Percentiles rank a stretch among this genome's conserved stretches.
phyloP scores from a whole-genome alignment of 2,113 vertebrate genomes.

The Apeltes quadracus region DNA sequence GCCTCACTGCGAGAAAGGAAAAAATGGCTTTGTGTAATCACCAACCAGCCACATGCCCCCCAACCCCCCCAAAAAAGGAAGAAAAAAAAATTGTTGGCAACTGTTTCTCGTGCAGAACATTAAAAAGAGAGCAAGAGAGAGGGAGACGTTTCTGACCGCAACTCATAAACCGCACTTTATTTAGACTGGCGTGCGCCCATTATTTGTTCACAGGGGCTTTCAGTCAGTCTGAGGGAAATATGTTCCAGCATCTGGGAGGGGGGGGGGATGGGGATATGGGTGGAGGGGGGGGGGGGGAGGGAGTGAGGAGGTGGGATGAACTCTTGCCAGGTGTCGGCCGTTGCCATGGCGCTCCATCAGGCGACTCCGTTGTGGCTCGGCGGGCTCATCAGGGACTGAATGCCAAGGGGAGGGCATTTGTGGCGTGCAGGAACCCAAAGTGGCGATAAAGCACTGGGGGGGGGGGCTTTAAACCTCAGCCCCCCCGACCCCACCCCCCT shows the following conservation, averaged over 20 bases:
- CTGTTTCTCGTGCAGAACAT: conserved; percentile 86
- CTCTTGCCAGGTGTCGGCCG: conserved; percentile 89
- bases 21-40: conserved; percentile 93
- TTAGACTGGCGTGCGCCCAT: conserved; percentile 93
- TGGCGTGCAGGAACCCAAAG: conserved; percentile 59
- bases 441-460: conserved; percentile 67
- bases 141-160: conserved; percentile 95
- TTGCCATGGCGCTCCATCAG: conserved; percentile 97
- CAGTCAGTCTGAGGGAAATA: conserved; percentile 95
- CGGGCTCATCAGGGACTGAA: conserved; percentile 86
- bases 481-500: not conserved
- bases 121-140: conserved; percentile 83
- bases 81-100: conserved; percentile 88
- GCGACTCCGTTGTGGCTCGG: conserved; percentile 88
- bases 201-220: conserved; percentile 97
- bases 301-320: conserved; percentile 74
- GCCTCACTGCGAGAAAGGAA: conserved; percentile 86
- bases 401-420: conserved; percentile 82
- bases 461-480: conserved; percentile 59
- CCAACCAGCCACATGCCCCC: conserved; percentile 81
- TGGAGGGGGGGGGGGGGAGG: conserved; percentile 15
- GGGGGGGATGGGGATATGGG: conserved; percentile 56
- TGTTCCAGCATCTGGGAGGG: conserved; percentile 87
- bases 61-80: conserved; percentile 62
- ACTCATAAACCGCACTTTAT: conserved; percentile 95